phyloP scores from a whole-genome alignment of 2,113 vertebrate species.

The Gnathonemus echidnorhynchus region DNA sequence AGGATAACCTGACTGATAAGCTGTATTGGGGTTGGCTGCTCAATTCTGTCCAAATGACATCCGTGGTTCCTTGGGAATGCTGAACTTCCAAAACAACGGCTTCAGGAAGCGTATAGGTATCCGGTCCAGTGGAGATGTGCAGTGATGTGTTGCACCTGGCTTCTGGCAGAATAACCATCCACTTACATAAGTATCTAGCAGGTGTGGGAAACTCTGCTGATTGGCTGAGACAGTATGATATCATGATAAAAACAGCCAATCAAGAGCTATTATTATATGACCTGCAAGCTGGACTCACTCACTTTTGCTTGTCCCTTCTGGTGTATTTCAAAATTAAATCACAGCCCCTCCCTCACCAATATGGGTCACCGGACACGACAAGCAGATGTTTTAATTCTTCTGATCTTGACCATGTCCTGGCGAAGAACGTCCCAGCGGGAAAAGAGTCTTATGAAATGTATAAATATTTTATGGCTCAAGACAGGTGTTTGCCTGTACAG shows the following conservation, averaged over 20 bases:
- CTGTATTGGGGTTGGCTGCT: neutral
- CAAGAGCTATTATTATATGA: neutral
- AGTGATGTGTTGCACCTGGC: neutral
- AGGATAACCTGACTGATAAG: neutral
- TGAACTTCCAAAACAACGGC: neutral
- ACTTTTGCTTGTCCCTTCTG: neutral
- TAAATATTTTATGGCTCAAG: neutral
- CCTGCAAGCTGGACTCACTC: neutral
- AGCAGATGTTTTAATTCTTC: neutral
- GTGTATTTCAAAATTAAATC: neutral
- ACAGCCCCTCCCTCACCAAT: neutral
- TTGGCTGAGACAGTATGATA: neutral
- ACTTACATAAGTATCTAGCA: neutral
- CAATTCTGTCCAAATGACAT: neutral
- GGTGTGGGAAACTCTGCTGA: neutral
- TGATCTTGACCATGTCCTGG: neutral
- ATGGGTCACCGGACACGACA: neutral
- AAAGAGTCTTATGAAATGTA: neutral
- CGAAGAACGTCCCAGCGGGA: neutral
- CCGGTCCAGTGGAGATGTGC: neutral
- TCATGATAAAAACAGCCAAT: neutral
- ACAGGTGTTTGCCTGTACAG: neutral
- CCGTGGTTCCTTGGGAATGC: neutral
- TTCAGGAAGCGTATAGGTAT: neutral
- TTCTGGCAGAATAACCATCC: neutral